These are phyloP conservation scores for Orthonevra nobilis DNA, from an alignment of 2,888 invertebrate species.

Conservation along the genomic window DNA sequence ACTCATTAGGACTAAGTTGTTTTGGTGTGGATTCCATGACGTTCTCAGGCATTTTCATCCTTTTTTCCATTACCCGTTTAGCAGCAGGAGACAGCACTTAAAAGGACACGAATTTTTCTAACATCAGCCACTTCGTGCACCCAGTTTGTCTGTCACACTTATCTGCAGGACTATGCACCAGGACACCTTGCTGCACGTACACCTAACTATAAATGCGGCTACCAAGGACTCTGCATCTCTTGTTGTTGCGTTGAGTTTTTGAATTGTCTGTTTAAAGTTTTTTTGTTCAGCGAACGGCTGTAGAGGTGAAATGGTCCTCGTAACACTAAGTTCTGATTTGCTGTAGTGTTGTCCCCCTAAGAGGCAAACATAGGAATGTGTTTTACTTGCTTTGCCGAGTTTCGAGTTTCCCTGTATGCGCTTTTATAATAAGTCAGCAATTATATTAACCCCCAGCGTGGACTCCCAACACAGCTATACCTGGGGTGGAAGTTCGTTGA, in stretches of 20 bases:
- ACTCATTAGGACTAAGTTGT: conserved; percentile 43
- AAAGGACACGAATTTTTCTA: conserved; percentile 22
- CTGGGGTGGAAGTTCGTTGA: conserved; percentile 15
- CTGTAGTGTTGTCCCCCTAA: conserved; percentile 14
- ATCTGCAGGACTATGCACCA: conserved; percentile 1
- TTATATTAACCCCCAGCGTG: conserved; percentile 19
- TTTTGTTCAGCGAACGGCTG: not conserved
- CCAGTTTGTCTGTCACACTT: conserved; percentile 14
- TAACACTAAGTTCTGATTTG: conserved; percentile 33
- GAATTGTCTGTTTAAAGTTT: not conserved
- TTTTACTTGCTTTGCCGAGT: not conserved
- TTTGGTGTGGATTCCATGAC: conserved; percentile 3
- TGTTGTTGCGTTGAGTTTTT: not conserved
- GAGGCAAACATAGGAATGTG: not conserved
- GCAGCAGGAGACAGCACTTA: conserved; percentile 18
- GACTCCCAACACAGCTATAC: not conserved
- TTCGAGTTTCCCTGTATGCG: not conserved
- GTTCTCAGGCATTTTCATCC: too few relatives aligned
- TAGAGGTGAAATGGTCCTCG: conserved; percentile 12
- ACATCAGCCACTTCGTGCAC: conserved; percentile 18
- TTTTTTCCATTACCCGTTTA: too few relatives aligned
- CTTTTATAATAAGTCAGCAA: conserved; percentile 23
- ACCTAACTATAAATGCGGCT: conserved; percentile 1
- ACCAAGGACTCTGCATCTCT: not conserved
- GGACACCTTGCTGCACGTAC: not conserved